These are phyloP conservation scores for Myrmecobius fasciatus DNA, from an alignment of 2,113 vertebrate genomes.

Conservation along the genomic window DNA sequence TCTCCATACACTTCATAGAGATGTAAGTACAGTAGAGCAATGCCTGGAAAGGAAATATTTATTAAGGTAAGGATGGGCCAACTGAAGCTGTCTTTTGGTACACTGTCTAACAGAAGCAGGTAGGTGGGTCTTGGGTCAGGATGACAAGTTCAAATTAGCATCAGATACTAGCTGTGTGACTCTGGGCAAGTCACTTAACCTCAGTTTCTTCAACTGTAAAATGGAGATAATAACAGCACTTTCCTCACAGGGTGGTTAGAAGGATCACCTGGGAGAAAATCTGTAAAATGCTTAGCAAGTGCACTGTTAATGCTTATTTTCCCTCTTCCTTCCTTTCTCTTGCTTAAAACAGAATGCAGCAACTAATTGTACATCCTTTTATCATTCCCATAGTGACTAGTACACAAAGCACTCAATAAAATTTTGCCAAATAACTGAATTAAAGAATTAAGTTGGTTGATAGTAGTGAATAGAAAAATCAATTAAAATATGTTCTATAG, in stretches of 20 bases:
- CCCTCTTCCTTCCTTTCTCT: neutral
- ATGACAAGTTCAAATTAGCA: neutral
- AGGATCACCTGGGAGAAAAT: neutral
- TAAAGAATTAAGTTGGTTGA: neutral
- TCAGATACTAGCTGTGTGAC: neutral
- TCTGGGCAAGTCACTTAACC: neutral
- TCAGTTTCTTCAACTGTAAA: constrained; percentile 20
- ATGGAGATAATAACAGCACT: neutral
- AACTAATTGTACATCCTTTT: neutral
- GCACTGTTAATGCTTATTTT: neutral
- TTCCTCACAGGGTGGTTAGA: neutral
- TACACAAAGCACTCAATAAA: neutral
- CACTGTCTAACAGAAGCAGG: neutral
- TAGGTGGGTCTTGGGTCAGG: neutral
- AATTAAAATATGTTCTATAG: neutral
- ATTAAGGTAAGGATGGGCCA: neutral
- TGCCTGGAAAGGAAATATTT: constrained; percentile 85
- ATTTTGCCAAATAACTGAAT: neutral
- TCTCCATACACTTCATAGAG: constrained; percentile 91
- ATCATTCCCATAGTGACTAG: neutral
- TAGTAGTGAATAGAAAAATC: neutral
- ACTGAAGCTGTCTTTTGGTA: too few species aligned
- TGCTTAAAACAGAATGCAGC: neutral
- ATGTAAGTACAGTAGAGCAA: constrained; percentile 95
- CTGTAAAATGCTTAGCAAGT: neutral